Conservation (phyloP, 2,888 invertebrate genomes). For the Drosophila kuntzei region DNA sequence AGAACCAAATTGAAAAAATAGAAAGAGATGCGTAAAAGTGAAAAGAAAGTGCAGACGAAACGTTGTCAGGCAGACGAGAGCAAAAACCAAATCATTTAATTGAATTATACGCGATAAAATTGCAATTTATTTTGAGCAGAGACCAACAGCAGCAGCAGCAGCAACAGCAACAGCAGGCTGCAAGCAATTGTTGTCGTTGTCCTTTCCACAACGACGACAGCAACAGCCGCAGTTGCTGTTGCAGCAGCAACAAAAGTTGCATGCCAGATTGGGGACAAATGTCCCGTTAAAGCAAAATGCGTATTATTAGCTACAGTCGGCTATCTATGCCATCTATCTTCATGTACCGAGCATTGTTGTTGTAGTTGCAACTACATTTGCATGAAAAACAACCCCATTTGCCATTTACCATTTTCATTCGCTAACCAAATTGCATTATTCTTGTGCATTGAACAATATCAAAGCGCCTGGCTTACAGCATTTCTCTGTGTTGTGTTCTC, state of each 20-base stretch:
- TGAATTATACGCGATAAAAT: slow-evolving; percentile 73
- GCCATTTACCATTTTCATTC: slow-evolving; percentile 34
- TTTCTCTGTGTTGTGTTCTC: slow-evolving; percentile 1
- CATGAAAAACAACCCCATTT: slow-evolving; percentile 5
- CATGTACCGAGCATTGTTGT: slow-evolving; percentile 27
- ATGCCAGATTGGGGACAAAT: slow-evolving; percentile 67
- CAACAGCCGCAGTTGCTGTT: slow-evolving; percentile 50
- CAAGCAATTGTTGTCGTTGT: slow-evolving; percentile 46
- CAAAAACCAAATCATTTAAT: slow-evolving; percentile 66
- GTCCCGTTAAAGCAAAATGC: slow-evolving; percentile 66
- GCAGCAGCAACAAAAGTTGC: slow-evolving; percentile 38
- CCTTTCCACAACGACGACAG: slow-evolving; percentile 59
- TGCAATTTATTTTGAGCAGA: slow-evolving; percentile 59
- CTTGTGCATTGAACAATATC: slow-evolving; percentile 38
- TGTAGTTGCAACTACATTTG: not conserved
- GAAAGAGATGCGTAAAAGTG: slow-evolving; percentile 19
- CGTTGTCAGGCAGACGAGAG: slow-evolving; percentile 33
- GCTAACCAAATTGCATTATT: slow-evolving; percentile 41
- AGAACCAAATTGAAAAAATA: slow-evolving; percentile 20
- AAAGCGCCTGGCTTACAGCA: slow-evolving; percentile 11
- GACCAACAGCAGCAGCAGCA: slow-evolving; percentile 35
- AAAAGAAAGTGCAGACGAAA: slow-evolving; percentile 39
- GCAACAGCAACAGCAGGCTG: slow-evolving; percentile 5
- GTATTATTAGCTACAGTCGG: slow-evolving; percentile 63
- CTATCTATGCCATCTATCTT: slow-evolving; percentile 66